phyloP scores from a whole-genome alignment of 2,113 vertebrate genomes.

The Microcebus tavaratra region DNA sequence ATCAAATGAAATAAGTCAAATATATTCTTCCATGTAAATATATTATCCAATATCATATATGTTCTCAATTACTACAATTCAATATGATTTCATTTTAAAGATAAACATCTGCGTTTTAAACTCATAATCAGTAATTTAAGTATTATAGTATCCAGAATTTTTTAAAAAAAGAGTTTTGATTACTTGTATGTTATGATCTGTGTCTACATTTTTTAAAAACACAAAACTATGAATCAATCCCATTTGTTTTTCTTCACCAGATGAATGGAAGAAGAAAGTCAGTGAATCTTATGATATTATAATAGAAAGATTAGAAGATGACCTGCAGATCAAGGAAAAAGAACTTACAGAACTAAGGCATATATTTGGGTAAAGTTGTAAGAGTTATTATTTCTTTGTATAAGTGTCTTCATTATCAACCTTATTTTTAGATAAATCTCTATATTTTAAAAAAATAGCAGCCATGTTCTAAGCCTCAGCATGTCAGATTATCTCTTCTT shows the following conservation, averaged over 20 bases:
- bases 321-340: slow-evolving; percentile 91
- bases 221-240: not conserved
- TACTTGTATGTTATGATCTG: slow-evolving; percentile 48
- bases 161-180: slow-evolving; percentile 53
- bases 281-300: slow-evolving; percentile 93
- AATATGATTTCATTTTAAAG: slow-evolving; percentile 71
- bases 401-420: not conserved
- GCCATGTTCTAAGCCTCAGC: not conserved
- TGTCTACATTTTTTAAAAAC: slow-evolving; percentile 42
- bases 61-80: slow-evolving; percentile 50
- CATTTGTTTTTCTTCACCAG: slow-evolving; percentile 79
- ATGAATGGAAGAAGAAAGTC: slow-evolving; percentile 99
- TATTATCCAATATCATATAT: slow-evolving; percentile 53
- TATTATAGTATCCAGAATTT: slow-evolving; percentile 12
- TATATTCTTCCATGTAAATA: slow-evolving; percentile 44
- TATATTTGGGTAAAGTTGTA: slow-evolving; percentile 90
- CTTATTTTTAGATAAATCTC: not conserved
- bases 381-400: not conserved
- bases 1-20: slow-evolving; percentile 64
- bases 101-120: slow-evolving; percentile 64
- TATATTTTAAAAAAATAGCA: not conserved
- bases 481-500: not conserved
- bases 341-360: slow-evolving; percentile 90
- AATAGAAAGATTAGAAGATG: slow-evolving; percentile 91
- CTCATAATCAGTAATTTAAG: slow-evolving; percentile 56